Base-by-base conservation (phyloP, 2,888 invertebrate genomes). In the Pandemis heparana region DNA sequence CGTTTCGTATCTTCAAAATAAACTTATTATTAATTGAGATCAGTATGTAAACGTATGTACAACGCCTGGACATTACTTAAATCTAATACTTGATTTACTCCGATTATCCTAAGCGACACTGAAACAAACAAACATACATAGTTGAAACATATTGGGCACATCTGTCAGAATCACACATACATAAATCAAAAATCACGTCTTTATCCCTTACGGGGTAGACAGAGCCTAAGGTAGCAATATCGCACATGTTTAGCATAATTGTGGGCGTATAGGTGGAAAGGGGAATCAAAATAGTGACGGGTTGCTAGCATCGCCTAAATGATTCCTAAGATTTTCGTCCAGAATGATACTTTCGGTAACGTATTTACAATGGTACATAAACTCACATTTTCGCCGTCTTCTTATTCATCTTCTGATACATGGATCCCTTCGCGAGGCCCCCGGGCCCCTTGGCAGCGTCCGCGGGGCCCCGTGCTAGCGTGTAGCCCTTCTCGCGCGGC, bases 341-440 rank as follows among this genome's bases (percentile, higher is more conserved):
- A 32, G 23, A 32, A 4, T 32, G 3, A 32, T 1, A 32, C 23
- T 0, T 32, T 32, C 23, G 4, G 23, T 32, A 32, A 32, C 23
- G n/a, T n/a, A n/a, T n/a, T 32, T 4, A 32, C 23, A 4, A 32
- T 32, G 23, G 23, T 0, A 41, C 12, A 12, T 12, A 38, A 10
- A 86, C 89, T 86, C 80, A 91, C 89, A 92, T 89, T 82, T 91
- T 92, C 16, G 91, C 85, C 5, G 90, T 84, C 75, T 92, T 92
- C 77, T 94, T 94, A 77, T 95, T 96, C 65, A 96, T 89, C 83
- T 97, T 96, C 61, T 96, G 96, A 87, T 97, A 97, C 75, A 97
- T 96, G 80, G 97, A 97, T 41, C 98, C 98, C 84, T 97, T 97
- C 59, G 97, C 97, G 69, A 97, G 87, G 16, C 96, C 96, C 53